phyloP scores from a whole-genome alignment of 1,140 invertebrate genomes.

The Drosophila virilis region DNA sequence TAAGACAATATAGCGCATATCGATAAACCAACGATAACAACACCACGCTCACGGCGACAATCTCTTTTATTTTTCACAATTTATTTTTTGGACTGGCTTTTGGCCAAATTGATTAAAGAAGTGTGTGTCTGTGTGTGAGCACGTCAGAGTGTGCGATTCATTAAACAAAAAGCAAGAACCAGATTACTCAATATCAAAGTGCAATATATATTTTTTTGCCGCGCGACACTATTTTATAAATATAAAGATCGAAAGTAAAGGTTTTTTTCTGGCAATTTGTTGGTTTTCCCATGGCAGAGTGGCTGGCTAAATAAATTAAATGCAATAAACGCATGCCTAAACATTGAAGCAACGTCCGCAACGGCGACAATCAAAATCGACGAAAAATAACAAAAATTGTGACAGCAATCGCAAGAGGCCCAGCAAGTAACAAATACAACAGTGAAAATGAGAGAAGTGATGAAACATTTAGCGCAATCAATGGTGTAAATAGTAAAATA shows the following conservation, averaged over 20 bases:
- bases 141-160: constrained; percentile 32
- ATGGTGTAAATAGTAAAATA: constrained; percentile 32
- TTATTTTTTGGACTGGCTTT: constrained; percentile 56
- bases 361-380: constrained; percentile 24
- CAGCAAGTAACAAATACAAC: constrained; percentile 6
- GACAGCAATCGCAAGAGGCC: constrained; percentile 14
- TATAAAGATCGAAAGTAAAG: not conserved
- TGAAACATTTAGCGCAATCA: constrained; percentile 4
- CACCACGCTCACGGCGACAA: constrained; percentile 37
- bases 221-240: constrained; percentile 16
- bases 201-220: constrained; percentile 28
- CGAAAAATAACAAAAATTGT: constrained; percentile 19
- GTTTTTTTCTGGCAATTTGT: not conserved
- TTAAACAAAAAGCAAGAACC: constrained; percentile 49
- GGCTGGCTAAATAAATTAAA: not conserved
- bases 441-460: constrained; percentile 27
- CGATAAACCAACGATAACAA: constrained; percentile 30
- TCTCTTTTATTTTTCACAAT: constrained; percentile 53
- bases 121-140: constrained; percentile 16
- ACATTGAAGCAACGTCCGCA: constrained; percentile 26
- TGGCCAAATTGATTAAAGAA: constrained; percentile 46
- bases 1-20: constrained; percentile 19
- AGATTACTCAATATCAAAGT: constrained; percentile 53
- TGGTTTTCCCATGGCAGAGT: not conserved
- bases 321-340: not conserved